Evolutionary conservation across 2,797 vertebrate genomes (phyloP).

Genomic region (Antrozous pallidus): DNA sequence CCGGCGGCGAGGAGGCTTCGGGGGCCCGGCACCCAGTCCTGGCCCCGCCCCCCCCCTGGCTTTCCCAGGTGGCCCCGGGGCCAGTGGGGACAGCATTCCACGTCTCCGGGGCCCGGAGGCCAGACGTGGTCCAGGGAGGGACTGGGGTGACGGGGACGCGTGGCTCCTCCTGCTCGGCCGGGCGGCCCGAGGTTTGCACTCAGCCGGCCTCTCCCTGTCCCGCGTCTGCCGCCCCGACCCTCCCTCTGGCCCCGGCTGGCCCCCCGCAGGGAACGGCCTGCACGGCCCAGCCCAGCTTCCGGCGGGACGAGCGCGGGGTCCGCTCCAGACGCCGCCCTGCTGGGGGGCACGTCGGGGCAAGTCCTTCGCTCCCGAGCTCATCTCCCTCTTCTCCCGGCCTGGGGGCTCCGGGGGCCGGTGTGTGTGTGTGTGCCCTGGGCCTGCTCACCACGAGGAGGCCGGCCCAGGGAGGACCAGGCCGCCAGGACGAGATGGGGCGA

Average conservation of each 20-base stretch:
- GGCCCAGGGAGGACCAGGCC: not conserved
- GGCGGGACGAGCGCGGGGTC: too few relatives aligned
- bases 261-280: not conserved
- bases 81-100: accelerated
- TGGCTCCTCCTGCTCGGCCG: not conserved
- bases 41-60: slow-evolving; percentile 28
- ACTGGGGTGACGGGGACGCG: not conserved
- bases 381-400: too few relatives aligned
- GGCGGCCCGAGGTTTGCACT: not conserved
- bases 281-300: accelerated
- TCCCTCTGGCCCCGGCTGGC: not conserved
- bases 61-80: slow-evolving; percentile 70
- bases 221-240: too few relatives aligned
- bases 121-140: not conserved
- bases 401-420: not conserved
- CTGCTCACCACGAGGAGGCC: not conserved
- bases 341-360: not conserved
- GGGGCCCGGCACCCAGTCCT: slow-evolving; percentile 8
- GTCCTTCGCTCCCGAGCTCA: not conserved
- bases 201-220: not conserved
- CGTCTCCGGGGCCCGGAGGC: not conserved
- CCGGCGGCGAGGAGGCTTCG: slow-evolving; percentile 26
- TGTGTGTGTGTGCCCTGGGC: too few relatives aligned
- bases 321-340: accelerated
- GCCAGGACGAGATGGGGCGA: too few relatives aligned